Percentiles rank a stretch among this genome's conserved stretches.
Evolutionary conservation across 2,888 invertebrate species (phyloP).

Genomic region (Microctonus aethiopoides): DNA sequence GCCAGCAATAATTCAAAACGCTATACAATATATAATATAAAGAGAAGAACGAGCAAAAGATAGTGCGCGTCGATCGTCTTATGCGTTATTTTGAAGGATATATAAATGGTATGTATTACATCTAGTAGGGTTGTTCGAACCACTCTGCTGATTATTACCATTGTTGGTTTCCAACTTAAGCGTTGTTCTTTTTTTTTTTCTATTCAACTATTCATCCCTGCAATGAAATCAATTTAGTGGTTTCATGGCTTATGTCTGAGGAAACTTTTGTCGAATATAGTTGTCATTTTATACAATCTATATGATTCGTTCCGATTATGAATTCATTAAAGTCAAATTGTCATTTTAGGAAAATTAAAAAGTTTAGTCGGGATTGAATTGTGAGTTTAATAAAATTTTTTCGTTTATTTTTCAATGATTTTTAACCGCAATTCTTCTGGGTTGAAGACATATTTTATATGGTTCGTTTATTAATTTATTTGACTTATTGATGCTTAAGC

Average conservation of each 20-base stretch:
- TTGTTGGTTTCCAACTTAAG: constrained; percentile 50
- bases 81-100: constrained; percentile 47
- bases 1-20: constrained; percentile 33
- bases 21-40: background rate
- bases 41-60: constrained; percentile 9
- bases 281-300: no score
- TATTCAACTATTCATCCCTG: background rate
- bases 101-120: constrained; percentile 43
- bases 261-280: no score
- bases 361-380: no score
- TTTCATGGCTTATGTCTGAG: constrained; percentile 9
- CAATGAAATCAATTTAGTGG: constrained; percentile 7
- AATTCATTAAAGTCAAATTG: no score
- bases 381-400: no score
- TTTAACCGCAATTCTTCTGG: no score
- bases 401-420: no score
- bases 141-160: constrained; percentile 64
- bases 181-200: background rate
- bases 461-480: no score
- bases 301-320: no score
- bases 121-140: constrained; percentile 50
- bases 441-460: no score
- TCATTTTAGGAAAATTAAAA: no score
- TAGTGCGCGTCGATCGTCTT: constrained; percentile 18
- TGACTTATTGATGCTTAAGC: no score